phyloP scores from a whole-genome alignment of 2,113 vertebrate genomes.

The Corvus hawaiiensis region DNA sequence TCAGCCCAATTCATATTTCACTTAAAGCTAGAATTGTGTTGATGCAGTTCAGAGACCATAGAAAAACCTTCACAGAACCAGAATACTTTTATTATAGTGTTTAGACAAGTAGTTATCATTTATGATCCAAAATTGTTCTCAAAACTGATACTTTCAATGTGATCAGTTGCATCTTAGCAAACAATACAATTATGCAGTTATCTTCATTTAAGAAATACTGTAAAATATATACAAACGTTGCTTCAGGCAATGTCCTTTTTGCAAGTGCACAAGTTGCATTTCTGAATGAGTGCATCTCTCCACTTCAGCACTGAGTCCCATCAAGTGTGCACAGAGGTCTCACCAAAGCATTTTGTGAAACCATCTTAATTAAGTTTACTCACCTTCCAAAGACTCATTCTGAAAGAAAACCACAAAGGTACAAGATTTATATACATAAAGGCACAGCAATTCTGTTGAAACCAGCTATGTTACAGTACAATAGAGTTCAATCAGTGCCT shows the following conservation, averaged over 20 bases:
- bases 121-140: neutral
- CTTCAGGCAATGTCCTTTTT: conserved; percentile 34
- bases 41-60: neutral
- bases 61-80: conserved; percentile 3
- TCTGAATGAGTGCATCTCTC: conserved; percentile 4
- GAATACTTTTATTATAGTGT: conserved; percentile 19
- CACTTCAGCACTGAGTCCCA: neutral
- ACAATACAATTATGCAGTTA: conserved; percentile 36
- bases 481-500: conserved; percentile 49
- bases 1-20: neutral
- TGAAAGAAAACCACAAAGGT: conserved; percentile 28
- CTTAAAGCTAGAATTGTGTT: neutral
- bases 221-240: conserved; percentile 57
- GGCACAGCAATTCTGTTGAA: conserved; percentile 61
- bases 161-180: conserved; percentile 41
- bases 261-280: conserved; percentile 22
- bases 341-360: neutral
- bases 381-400: conserved; percentile 20
- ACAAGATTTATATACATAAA: conserved; percentile 62
- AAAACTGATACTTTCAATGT: conserved; percentile 28
- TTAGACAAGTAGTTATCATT: neutral
- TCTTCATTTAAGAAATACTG: conserved; percentile 56
- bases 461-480: conserved; percentile 58
- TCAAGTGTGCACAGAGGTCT: neutral
- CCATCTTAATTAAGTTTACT: conserved; percentile 15